A percentile compares a stretch with the other conserved stretches of the same genome.
Conservation (phyloP, 2,113 vertebrate genomes). For the Corythornis vintsioides region DNA sequence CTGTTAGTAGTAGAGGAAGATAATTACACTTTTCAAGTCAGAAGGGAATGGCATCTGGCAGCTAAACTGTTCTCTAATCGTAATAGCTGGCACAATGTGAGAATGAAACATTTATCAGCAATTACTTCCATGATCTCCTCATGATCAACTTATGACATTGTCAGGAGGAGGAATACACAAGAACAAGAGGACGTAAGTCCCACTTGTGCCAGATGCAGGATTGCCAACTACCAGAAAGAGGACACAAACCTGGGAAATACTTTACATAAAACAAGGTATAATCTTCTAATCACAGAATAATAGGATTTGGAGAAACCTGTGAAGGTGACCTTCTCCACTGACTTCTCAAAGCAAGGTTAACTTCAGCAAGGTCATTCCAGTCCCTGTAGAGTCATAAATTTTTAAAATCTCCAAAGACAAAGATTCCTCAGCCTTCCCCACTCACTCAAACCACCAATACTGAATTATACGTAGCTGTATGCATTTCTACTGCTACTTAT, state of each 20-base stretch:
- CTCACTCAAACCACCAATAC: background rate
- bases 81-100: background rate
- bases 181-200: background rate
- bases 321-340: background rate
- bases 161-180: background rate
- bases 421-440: background rate
- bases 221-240: background rate
- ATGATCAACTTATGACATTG: background rate
- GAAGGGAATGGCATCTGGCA: background rate
- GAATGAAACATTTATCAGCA: conserved; percentile 1
- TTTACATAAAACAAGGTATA: background rate
- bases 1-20: background rate
- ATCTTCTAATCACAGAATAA: background rate
- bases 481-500: background rate
- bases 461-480: background rate
- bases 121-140: background rate
- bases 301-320: background rate
- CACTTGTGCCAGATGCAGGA: background rate
- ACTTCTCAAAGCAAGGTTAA: background rate
- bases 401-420: background rate
- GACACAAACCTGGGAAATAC: background rate
- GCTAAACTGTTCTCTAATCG: background rate
- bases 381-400: background rate
- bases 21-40: background rate
- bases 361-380: background rate